Percentiles rank a stretch among this genome's conserved stretches.
Evolutionary conservation across 1,140 invertebrate species (phyloP).

Genomic region (Ptiloglossa arizonensis): DNA sequence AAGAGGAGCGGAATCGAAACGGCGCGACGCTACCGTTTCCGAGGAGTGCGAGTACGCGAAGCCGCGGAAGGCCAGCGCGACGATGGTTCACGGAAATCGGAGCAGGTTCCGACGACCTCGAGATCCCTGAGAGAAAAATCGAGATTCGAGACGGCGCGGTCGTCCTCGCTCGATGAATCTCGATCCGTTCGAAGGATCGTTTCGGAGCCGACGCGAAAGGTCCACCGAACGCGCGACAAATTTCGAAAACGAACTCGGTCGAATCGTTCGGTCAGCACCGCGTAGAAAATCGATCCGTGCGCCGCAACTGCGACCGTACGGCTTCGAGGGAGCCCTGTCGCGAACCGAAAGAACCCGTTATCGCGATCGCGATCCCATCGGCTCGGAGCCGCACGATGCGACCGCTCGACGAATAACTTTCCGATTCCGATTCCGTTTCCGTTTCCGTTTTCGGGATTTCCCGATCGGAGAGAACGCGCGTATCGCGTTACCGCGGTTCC

Average conservation of each 20-base stretch:
- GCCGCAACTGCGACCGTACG: conserved; percentile 61
- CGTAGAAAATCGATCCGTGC: conserved; percentile 66
- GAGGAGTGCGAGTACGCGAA: conserved; percentile 13
- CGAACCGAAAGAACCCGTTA: conserved; percentile 52
- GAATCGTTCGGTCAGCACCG: conserved; percentile 66
- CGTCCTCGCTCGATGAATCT: too few relatives aligned
- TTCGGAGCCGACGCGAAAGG: too few relatives aligned
- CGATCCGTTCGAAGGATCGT: neutral
- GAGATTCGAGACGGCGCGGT: conserved; percentile 29
- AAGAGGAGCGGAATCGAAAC: conserved; percentile 52
- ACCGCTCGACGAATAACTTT: conserved; percentile 34
- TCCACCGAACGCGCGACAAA: too few relatives aligned
- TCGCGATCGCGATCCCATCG: conserved; percentile 49
- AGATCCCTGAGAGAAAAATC: conserved; percentile 50
- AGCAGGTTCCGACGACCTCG: conserved; percentile 65
- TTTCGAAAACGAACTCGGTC: too few relatives aligned
- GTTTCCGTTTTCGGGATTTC: too few relatives aligned
- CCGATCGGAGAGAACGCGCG: neutral
- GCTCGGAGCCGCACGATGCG: conserved; percentile 55
- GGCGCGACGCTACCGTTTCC: conserved; percentile 24
- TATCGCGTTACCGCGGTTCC: too few relatives aligned
- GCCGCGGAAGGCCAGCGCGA: conserved; percentile 50
- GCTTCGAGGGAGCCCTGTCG: conserved; percentile 24
- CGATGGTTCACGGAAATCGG: conserved; percentile 64
- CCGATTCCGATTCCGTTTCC: neutral